Evolutionary conservation across 2,888 invertebrate genomes (phyloP), one percentile per base, ranked within the genome.

Genomic region (Acleris laterana): DNA sequence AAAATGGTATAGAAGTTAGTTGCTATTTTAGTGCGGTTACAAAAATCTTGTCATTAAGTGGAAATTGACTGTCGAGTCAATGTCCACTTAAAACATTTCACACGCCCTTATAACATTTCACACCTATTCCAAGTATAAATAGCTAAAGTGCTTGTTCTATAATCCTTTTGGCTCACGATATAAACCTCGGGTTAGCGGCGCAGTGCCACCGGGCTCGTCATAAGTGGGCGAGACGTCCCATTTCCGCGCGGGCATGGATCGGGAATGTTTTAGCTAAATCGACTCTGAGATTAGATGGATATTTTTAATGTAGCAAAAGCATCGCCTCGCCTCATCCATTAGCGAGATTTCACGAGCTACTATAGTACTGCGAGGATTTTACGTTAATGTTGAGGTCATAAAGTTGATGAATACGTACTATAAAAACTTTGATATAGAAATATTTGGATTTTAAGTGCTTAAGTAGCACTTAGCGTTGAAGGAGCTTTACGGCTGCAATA

Each of bases 271-370:
- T 84, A 85, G 84, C 82, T 85, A 83, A 84, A 87, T 87, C 84
- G 87, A 84, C 84, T 84, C 81, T 74, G 76, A 81, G 84, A 86
- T 88, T 85, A 86, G 83, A 84, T 80, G 85, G 85, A 87, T 88
- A 88, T 88, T 88, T 87, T 89, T 87, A 87, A 73, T 73, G 72
- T 73, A 69, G 70, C 71, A 70, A 70, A 88, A 84, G 80, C 85
- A 83, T 80, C 79, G 80, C 84, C 82, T 82, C 85, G 87, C 82
- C 81, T 85, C 79, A 82, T 88, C 89, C 89, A 89, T 89, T 89
- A 89, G 87, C 82, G 78, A 80, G 80, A 84, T 87, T 85, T 87
- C 83, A 83, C 80, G 84, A 86, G 82, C 79, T 79, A 72, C 78
- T 80, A 56, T 56, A 65, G 65, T 55, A 61, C 75, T 79, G 78